Evolutionary conservation across 2,797 vertebrate genomes (phyloP), one percentile per base, ranked within the genome.

Genomic region (Columba guinea): DNA sequence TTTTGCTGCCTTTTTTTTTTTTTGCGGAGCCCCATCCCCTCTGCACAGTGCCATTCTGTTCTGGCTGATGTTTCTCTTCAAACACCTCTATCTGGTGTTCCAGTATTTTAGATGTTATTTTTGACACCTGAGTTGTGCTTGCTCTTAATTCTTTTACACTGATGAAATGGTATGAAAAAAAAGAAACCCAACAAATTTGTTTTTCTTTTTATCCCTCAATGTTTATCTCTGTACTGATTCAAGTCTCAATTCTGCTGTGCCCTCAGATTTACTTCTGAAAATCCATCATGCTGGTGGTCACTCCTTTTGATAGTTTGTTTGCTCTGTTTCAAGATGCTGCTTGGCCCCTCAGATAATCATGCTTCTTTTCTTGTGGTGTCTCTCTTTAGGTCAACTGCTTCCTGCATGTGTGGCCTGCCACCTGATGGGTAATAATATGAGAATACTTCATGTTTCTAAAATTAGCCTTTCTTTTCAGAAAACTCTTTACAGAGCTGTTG

Each of bases 241-340:
- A 94, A 81, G 91, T 81, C 85, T 91, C 58, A 56, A 70, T 71
- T 95, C 81, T 89, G 74, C 89, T 70, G 68, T 95, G 86, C 81
- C 74, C 92, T 94, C 41, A 58, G 85, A 81, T 94, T 84, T 94
- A 73, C 85, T 91, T 96, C 80, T 94, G 92, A 94, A 96, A 94
- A 92, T 62, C 44, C 85, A 88, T 86, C 86, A 84, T 95, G 81
- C 94, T 79, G 78, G 92, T 93, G 88, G 86, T 83, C 90, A 79
- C 39, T 94, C 39, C 60, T 95, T 96, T 95, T 95, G 93, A 95
- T 92, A 49, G 51, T 37, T 75, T 94, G 90, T 94, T 95, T 89
- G 74, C 86, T 96, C 76, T 76, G 63, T 94, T 94, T 90, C 88
- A 82, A 84, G 95, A 89, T 92, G 92, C 86, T 92, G 70, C 89